Evolutionary conservation across 2,113 vertebrate species (phyloP).

Genomic region (Austrofundulus limnaeus): DNA sequence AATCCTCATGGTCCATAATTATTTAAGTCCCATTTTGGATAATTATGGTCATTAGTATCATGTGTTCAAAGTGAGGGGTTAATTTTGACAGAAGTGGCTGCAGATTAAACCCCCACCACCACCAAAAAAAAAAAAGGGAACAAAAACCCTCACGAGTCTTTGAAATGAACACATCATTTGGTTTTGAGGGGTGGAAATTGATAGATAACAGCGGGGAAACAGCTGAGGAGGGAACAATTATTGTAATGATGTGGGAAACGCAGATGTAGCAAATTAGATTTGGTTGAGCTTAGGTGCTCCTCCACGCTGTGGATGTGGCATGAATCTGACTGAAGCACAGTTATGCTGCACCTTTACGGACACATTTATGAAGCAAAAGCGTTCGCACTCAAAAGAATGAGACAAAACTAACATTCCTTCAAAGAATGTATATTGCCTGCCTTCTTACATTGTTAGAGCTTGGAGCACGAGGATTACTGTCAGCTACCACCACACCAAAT

Average conservation of each 20-base stretch:
- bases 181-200: slow-evolving; percentile 86
- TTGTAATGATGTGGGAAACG: slow-evolving; percentile 97
- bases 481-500: too few relatives aligned
- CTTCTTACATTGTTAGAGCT: too few relatives aligned
- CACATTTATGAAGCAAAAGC: fast-evolving
- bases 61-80: slow-evolving; percentile 90
- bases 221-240: slow-evolving; percentile 98
- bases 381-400: too few relatives aligned
- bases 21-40: slow-evolving; percentile 96
- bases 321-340: background rate
- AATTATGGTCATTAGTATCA: slow-evolving; percentile 98
- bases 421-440: too few relatives aligned
- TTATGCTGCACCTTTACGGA: background rate
- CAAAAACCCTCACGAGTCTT: slow-evolving; percentile 80
- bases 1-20: slow-evolving; percentile 85
- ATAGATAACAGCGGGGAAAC: slow-evolving; percentile 95
- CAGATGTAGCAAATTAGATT: slow-evolving; percentile 95
- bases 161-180: slow-evolving; percentile 95
- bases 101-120: slow-evolving; percentile 33
- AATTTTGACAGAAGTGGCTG: slow-evolving; percentile 82
- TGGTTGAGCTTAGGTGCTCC: slow-evolving; percentile 86
- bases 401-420: too few relatives aligned
- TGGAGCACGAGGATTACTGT: too few relatives aligned
- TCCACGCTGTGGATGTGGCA: slow-evolving; percentile 51
- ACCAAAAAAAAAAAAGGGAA: slow-evolving; percentile 53